Base-by-base conservation (phyloP, 2,797 vertebrate genomes). In the Pipistrellus nathusii region DNA sequence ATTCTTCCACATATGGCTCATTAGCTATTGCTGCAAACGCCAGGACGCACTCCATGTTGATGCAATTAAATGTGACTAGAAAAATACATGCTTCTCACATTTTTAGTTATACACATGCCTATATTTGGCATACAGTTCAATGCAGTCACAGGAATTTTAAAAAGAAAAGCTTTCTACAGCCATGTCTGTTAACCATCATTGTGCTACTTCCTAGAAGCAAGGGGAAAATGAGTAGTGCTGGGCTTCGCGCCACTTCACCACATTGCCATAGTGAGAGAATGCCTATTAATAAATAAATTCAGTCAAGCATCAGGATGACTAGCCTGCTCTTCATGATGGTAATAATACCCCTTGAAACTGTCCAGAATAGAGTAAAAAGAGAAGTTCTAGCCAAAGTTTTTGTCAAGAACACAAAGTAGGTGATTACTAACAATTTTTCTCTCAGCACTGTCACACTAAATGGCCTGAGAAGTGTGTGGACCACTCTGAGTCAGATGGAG, bases 61-160 rank as follows among this genome's bases (percentile, higher is more conserved):
- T 86, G 62, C 44, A 73, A 97, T 92, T 88, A 96, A 93, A 96
- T 93, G 68, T 87, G 78, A 94, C 66, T 97, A 94, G 88, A 96
- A 96, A 87, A 96, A 78, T 71, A 94, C 95, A 90, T 90, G 68
- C 71, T 48, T 89, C 95, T 95, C 92, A 92, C 85, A 88, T 46
- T 97, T 96, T 97, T 95, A 91, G 81, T 75, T 94, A 38, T 84
- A 84, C 83, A 95, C 41, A 78, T 91, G 62, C 80, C 90, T 87
- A 83, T 91, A 75, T 38, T 94, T 98, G 96, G 86, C 85, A 88
- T 6, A 32, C 41, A 89, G 91, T 75, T 94, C 78, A 90, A 71
- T 96, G 91, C 12, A 76, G 59, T 92, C 95, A 87, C 73, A 88
- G 83, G 38, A 94, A 95, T 69, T 84, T 46, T 55, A 35, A 62